phyloP scores from a whole-genome alignment of 2,113 vertebrate genomes.

The Poeciliopsis turrubarensis region DNA sequence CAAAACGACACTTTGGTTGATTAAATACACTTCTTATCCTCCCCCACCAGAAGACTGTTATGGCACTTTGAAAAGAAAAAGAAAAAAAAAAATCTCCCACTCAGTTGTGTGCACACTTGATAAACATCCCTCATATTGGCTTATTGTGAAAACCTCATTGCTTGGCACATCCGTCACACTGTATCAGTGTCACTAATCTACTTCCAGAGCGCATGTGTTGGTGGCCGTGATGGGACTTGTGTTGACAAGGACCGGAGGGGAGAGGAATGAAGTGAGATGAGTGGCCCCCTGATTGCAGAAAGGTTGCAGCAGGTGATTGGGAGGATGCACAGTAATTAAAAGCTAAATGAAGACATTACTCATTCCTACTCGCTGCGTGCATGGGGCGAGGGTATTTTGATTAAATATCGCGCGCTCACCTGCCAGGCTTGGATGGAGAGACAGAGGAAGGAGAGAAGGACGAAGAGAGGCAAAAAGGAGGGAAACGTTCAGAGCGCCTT shows the following conservation, averaged over 20 bases:
- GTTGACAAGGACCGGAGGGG: constrained; percentile 30
- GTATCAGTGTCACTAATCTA: constrained; percentile 65
- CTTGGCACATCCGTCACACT: constrained; percentile 51
- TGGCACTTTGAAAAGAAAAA: constrained; percentile 15
- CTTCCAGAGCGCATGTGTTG: constrained; percentile 37
- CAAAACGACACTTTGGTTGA: neutral
- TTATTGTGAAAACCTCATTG: constrained; percentile 46
- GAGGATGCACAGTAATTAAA: constrained; percentile 69
- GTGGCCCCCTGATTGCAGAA: constrained; percentile 16
- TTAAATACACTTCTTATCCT: constrained; percentile 16
- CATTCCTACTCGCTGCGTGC: constrained; percentile 34
- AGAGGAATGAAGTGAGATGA: constrained; percentile 31
- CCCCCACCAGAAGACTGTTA: constrained; percentile 23
- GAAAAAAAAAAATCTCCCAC: constrained; percentile 17
- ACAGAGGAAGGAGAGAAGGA: constrained; percentile 1
- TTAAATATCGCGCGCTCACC: constrained; percentile 49
- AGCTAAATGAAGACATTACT: constrained; percentile 66
- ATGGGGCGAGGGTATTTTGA: constrained; percentile 39
- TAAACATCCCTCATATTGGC: constrained; percentile 24
- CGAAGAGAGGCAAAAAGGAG: neutral
- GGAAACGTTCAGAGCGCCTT: constrained; percentile 5
- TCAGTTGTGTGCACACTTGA: neutral
- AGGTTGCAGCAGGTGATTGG: constrained; percentile 51
- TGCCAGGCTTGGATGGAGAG: constrained; percentile 15
- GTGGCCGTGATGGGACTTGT: constrained; percentile 21